Percentiles rank a stretch among this genome's conserved stretches.
Evolutionary conservation across 2,888 invertebrate genomes (phyloP).

Genomic region (Pollenia amentaria): DNA sequence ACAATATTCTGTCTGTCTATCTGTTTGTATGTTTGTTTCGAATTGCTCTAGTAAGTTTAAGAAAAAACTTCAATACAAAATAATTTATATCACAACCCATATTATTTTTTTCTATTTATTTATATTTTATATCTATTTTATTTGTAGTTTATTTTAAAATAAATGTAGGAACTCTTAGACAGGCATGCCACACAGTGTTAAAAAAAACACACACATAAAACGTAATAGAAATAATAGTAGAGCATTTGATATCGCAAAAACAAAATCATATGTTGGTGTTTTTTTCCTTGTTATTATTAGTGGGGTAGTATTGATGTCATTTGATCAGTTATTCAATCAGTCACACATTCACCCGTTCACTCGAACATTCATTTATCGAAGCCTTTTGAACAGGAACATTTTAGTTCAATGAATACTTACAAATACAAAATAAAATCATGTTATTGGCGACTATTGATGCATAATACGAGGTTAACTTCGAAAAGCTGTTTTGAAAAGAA

Average conservation of each 20-base stretch:
- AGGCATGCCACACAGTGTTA: slow-evolving; percentile 35
- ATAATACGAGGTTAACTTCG: slow-evolving; percentile 1
- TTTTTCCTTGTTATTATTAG: background rate
- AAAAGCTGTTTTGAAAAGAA: background rate
- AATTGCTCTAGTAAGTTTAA: slow-evolving; percentile 20
- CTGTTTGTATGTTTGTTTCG: background rate
- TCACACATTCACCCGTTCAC: slow-evolving; percentile 19
- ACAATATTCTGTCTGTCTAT: slow-evolving; percentile 33
- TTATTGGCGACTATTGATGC: slow-evolving; percentile 13
- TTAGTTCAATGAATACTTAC: slow-evolving; percentile 53
- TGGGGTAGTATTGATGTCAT: slow-evolving; percentile 40
- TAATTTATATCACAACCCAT: slow-evolving; percentile 43
- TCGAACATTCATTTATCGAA: slow-evolving; percentile 38
- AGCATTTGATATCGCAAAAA: slow-evolving; percentile 39
- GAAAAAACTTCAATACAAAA: slow-evolving; percentile 32
- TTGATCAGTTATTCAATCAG: slow-evolving; percentile 51
- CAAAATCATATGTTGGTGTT: slow-evolving; percentile 38
- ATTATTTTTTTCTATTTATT: slow-evolving; percentile 24
- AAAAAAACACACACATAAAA: background rate
- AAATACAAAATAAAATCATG: slow-evolving; percentile 11
- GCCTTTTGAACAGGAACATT: slow-evolving; percentile 37
- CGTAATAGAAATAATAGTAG: slow-evolving; percentile 37
- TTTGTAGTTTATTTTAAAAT: slow-evolving; percentile 43
- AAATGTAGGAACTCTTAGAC: slow-evolving; percentile 22
- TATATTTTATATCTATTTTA: slow-evolving; percentile 17